These are phyloP conservation scores for Suricata suricatta DNA, from an alignment of 2,113 vertebrate species.

Conservation along the genomic window DNA sequence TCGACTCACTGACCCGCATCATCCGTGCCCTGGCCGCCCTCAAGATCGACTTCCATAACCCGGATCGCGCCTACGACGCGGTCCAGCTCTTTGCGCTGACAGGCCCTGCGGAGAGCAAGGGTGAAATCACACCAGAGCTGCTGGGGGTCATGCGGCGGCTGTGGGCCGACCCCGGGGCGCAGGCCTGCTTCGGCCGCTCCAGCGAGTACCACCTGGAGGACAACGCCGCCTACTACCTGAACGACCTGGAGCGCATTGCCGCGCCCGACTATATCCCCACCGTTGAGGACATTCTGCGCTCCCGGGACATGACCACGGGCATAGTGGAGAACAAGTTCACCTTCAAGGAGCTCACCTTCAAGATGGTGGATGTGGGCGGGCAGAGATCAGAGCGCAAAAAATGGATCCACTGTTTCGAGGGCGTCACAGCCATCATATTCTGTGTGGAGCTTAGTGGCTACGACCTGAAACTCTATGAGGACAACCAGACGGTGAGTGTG, in stretches of 20 bases:
- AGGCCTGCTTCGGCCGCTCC: slow-evolving; percentile 97
- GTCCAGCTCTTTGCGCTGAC: slow-evolving; percentile 99
- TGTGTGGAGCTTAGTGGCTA: slow-evolving; percentile 99
- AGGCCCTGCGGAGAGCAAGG: slow-evolving; percentile 97
- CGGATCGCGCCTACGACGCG: slow-evolving; percentile 96
- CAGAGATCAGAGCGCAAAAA: slow-evolving; percentile 99
- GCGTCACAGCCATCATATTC: slow-evolving; percentile 99
- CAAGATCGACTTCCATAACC: slow-evolving; percentile 98
- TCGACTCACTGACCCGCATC: slow-evolving; percentile 98
- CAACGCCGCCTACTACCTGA: slow-evolving; percentile 98
- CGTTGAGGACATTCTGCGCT: slow-evolving; percentile 98
- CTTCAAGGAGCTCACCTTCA: slow-evolving; percentile 99
- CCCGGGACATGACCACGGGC: slow-evolving; percentile 99
- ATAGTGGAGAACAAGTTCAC: slow-evolving; percentile 99
- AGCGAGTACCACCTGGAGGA: slow-evolving; percentile 99
- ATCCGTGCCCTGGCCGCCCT: slow-evolving; percentile 96
- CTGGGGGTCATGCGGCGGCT: slow-evolving; percentile 97
- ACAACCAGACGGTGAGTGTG: slow-evolving; percentile 96
- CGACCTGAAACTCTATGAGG: slow-evolving; percentile 99
- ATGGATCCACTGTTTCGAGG: slow-evolving; percentile 99
- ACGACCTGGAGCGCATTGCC: slow-evolving; percentile 97
- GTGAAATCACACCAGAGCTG: slow-evolving; percentile 96
- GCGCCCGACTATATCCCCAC: slow-evolving; percentile 97
- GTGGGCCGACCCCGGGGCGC: slow-evolving; percentile 96
- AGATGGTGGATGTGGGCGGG: slow-evolving; percentile 99